Evolutionary conservation across 2,888 invertebrate genomes (phyloP).

Genomic region (Syrphus vitripennis): DNA sequence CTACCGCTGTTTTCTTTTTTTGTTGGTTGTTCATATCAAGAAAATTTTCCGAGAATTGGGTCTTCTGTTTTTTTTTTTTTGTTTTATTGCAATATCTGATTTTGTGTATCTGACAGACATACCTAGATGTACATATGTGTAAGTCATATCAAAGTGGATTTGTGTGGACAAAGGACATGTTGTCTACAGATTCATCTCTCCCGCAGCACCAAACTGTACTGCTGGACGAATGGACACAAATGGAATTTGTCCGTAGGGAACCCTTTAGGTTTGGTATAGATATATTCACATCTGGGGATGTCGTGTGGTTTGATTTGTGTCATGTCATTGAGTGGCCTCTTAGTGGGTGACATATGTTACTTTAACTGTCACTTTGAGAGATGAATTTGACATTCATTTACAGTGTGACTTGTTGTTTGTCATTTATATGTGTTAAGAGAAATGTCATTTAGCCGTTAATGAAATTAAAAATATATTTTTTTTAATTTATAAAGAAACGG

Average conservation of each 20-base stretch:
- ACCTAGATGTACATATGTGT: background rate
- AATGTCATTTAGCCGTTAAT: background rate
- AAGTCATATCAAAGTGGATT: background rate
- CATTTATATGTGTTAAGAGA: background rate
- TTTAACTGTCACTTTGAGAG: conserved; percentile 18
- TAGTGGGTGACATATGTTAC: conserved; percentile 22
- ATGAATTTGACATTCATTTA: conserved; percentile 15
- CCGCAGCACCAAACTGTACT: background rate
- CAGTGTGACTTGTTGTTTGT: conserved; percentile 20
- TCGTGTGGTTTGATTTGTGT: conserved; percentile 15
- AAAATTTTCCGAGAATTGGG: background rate
- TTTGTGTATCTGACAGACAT: background rate
- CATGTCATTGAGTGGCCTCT: conserved; percentile 19
- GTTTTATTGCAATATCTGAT: background rate
- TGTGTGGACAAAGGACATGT: background rate
- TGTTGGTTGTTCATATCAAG: background rate
- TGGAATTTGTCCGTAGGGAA: conserved; percentile 6
- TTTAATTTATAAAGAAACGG: too few relatives aligned
- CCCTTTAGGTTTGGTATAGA: background rate
- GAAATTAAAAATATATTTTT: background rate
- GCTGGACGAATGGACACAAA: background rate
- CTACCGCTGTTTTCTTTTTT: background rate
- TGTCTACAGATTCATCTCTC: background rate
- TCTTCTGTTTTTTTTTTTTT: too few relatives aligned
- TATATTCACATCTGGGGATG: background rate